phyloP scores from a whole-genome alignment of 37 sponge, comb jelly and placozoan genomes.

The Theonella swinhoei region DNA sequence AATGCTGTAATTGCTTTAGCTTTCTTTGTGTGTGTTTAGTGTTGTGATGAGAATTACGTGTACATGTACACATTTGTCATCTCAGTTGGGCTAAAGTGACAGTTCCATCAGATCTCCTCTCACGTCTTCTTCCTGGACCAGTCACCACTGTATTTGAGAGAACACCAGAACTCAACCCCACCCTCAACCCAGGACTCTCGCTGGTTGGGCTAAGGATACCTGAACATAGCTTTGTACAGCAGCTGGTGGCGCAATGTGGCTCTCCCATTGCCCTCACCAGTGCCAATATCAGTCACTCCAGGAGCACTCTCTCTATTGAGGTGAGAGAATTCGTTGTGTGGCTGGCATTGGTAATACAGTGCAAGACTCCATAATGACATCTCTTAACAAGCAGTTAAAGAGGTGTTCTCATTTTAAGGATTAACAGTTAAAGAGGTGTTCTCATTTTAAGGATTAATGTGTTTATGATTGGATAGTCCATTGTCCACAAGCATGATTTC shows the following conservation, averaged over 20 bases:
- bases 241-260: constrained; percentile 64
- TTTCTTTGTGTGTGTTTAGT: not conserved
- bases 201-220: constrained; percentile 92
- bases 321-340: too few relatives aligned
- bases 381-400: too few relatives aligned
- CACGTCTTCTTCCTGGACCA: constrained; percentile 87
- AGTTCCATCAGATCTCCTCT: constrained; percentile 44
- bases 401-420: too few relatives aligned
- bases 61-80: not conserved
- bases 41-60: not conserved
- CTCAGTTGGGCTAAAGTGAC: constrained; percentile 64
- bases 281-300: constrained; percentile 81
- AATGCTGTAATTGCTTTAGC: not conserved
- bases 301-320: constrained; percentile 66
- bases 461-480: too few relatives aligned
- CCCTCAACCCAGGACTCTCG: constrained; percentile 73
- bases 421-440: too few relatives aligned
- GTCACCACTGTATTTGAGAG: constrained; percentile 88
- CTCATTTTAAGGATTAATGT: too few relatives aligned
- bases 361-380: too few relatives aligned
- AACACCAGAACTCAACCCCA: constrained; percentile 68
- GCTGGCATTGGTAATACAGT: too few relatives aligned
- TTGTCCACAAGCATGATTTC: too few relatives aligned
- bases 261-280: constrained; percentile 95
- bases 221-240: constrained; percentile 56